Conservation (phyloP, 2,888 invertebrate genomes). For the Plebejus argus region DNA sequence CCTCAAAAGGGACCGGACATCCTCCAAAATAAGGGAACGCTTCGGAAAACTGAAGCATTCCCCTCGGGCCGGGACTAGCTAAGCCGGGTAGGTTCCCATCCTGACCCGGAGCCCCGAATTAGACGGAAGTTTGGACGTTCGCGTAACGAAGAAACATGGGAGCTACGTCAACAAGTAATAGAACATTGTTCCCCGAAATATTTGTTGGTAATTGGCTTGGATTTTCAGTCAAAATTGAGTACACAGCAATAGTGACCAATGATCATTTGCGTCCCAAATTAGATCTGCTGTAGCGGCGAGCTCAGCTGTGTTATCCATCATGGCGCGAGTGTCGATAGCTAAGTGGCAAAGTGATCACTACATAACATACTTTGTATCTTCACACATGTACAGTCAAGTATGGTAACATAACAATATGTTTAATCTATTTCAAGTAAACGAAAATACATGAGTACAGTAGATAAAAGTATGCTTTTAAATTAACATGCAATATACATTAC, state of each 20-base stretch:
- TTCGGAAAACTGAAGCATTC: no score
- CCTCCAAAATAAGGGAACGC: no score
- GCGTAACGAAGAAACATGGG: no score
- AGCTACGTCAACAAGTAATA: neutral
- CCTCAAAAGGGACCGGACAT: no score
- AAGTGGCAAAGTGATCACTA: neutral
- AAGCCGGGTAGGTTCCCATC: no score
- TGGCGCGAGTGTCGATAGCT: neutral
- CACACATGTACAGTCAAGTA: neutral
- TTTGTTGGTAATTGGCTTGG: neutral
- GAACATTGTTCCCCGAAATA: neutral
- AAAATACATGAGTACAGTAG: neutral
- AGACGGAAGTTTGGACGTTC: no score
- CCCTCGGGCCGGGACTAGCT: no score
- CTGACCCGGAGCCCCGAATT: no score
- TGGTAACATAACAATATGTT: neutral
- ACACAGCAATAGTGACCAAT: neutral
- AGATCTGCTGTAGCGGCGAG: neutral
- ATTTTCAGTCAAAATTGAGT: neutral
- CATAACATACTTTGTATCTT: neutral
- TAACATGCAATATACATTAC: no score
- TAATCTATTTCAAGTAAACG: neutral
- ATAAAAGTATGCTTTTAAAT: no score
- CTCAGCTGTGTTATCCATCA: slow-evolving; percentile 12
- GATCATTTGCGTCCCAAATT: neutral